phyloP scores from a whole-genome alignment of 1,140 invertebrate species.

The Steinernema khuongi region DNA sequence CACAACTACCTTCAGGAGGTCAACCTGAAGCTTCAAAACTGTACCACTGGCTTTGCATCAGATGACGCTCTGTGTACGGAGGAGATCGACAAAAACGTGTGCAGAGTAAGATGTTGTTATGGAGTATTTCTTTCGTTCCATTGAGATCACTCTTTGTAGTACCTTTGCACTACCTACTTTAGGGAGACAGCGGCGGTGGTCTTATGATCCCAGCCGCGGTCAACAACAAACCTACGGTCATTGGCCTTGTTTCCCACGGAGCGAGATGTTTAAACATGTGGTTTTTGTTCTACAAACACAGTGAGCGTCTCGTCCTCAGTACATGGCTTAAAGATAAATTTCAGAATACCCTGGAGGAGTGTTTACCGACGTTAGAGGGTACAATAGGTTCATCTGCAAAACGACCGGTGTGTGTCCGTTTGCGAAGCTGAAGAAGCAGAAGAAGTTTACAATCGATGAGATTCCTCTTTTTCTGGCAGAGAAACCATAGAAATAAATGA shows the following conservation, averaged over 20 bases:
- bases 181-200: not conserved
- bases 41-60: not conserved
- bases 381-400: not conserved
- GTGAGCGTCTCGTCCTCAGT: not conserved
- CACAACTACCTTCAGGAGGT: not conserved
- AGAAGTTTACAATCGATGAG: too few relatives aligned
- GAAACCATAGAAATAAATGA: too few relatives aligned
- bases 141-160: too few relatives aligned
- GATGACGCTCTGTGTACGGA: not conserved
- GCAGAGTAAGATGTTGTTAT: not conserved
- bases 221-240: not conserved
- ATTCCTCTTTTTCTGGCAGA: too few relatives aligned
- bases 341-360: not conserved
- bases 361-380: not conserved
- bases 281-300: not conserved
- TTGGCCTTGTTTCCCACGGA: not conserved
- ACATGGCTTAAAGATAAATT: not conserved
- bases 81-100: not conserved
- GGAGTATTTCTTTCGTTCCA: not conserved
- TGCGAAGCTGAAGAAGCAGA: too few relatives aligned
- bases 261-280: not conserved
- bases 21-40: not conserved
- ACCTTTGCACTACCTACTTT: too few relatives aligned
- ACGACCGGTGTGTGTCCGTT: not conserved
- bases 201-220: not conserved